A percentile compares a stretch with the other conserved stretches of the same genome.
Conservation (phyloP, 2,888 invertebrate species). For the Andrena dorsata region DNA sequence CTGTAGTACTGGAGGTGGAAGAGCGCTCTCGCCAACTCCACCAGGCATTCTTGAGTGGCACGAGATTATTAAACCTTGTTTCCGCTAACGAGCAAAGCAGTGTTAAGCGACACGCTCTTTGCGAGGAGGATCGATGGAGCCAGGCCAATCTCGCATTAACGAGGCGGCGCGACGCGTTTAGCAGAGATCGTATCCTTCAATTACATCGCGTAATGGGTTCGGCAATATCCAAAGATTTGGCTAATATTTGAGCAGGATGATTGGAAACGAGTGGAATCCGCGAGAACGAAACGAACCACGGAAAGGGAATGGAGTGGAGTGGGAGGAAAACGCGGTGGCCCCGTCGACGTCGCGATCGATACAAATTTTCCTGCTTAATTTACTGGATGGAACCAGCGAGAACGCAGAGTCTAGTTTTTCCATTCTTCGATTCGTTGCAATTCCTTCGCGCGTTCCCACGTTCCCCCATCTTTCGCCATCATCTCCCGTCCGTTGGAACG, state of each 20-base stretch:
- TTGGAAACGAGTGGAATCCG: slow-evolving; percentile 34
- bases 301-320: neutral
- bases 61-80: neutral
- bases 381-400: slow-evolving; percentile 32
- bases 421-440: neutral
- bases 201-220: slow-evolving; percentile 26
- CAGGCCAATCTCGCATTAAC: neutral
- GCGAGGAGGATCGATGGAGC: neutral
- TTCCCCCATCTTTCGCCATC: slow-evolving; percentile 1
- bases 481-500: neutral
- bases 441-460: slow-evolving; percentile 20
- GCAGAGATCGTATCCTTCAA: slow-evolving; percentile 31
- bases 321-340: slow-evolving; percentile 3
- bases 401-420: slow-evolving; percentile 23
- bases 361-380: slow-evolving; percentile 62
- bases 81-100: neutral
- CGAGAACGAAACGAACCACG: neutral
- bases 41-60: no score
- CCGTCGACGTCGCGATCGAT: slow-evolving; percentile 40
- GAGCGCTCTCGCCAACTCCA: no score
- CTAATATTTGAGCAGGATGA: slow-evolving; percentile 51
- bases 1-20: neutral
- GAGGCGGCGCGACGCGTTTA: neutral
- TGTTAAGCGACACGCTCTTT: neutral
- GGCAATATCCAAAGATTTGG: slow-evolving; percentile 30